These are phyloP conservation scores for Malacoctenus gilli DNA, from an alignment of 2,797 vertebrate species.

Conservation along the genomic window DNA sequence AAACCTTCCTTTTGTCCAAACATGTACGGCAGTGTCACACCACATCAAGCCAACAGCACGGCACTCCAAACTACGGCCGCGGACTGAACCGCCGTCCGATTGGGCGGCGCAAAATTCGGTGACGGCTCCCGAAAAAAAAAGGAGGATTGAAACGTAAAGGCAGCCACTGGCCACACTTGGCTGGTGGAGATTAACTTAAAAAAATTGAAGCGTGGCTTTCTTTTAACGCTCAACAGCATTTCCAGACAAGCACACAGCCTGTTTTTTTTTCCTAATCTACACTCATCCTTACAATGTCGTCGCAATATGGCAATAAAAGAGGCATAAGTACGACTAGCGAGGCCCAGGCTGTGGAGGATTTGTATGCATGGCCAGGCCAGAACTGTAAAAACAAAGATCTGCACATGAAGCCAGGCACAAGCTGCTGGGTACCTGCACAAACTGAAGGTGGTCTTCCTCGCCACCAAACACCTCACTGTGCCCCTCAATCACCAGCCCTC, in stretches of 20 bases:
- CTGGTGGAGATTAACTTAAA: constrained; percentile 5
- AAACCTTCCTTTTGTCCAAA: constrained; percentile 1
- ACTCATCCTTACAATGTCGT: constrained; percentile 14
- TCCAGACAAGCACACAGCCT: constrained; percentile 13
- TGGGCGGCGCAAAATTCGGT: constrained; percentile 14
- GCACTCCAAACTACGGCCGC: constrained; percentile 35
- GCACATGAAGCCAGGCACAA: constrained; percentile 58
- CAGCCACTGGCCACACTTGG: not conserved
- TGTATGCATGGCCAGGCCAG: no score
- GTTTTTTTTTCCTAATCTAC: constrained; percentile 14
- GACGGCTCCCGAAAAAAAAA: constrained; percentile 28
- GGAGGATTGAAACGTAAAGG: not conserved
- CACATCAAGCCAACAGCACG: constrained; percentile 35
- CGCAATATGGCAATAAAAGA: constrained; percentile 27
- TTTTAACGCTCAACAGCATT: constrained; percentile 42
- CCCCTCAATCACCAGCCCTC: constrained; percentile 94
- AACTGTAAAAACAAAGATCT: constrained; percentile 15
- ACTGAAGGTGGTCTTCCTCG: constrained; percentile 99
- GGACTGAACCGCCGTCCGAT: constrained; percentile 8
- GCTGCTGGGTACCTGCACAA: constrained; percentile 95
- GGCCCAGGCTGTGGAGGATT: no score
- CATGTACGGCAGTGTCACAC: constrained; percentile 1
- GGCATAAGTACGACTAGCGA: constrained; percentile 24
- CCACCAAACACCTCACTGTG: constrained; percentile 98
- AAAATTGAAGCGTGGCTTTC: constrained; percentile 1